A percentile compares a stretch with the other conserved stretches of the same genome.
Conservation (phyloP, 2,113 vertebrate genomes). For the Dasypus novemcinctus region DNA sequence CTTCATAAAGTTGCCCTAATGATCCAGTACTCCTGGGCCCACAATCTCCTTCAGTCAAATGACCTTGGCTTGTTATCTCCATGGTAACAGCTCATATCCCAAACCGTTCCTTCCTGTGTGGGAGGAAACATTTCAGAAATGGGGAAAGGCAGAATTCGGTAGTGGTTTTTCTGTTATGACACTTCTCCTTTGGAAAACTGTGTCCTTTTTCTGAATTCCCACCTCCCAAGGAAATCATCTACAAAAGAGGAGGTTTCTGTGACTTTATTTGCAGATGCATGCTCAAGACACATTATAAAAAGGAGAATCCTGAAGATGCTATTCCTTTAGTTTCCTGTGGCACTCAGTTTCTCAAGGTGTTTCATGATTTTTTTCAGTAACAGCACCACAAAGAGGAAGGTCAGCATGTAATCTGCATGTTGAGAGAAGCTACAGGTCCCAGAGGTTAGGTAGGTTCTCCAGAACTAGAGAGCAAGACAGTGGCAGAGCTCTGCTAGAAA, state of each 20-base stretch:
- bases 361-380: neutral
- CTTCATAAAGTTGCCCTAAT: neutral
- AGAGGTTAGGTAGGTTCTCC: neutral
- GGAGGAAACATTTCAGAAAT: conserved; percentile 55
- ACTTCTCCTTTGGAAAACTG: conserved; percentile 53
- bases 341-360: neutral
- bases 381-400: neutral
- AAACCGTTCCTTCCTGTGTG: conserved; percentile 71
- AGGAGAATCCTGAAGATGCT: neutral
- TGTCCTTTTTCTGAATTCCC: neutral
- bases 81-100: conserved; percentile 65
- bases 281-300: neutral
- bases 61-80: conserved; percentile 65
- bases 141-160: neutral
- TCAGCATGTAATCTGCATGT: neutral
- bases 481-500: neutral
- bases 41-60: conserved; percentile 15
- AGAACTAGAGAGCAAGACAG: neutral
- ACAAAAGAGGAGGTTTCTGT: neutral
- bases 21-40: neutral
- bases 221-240: conserved; percentile 54
- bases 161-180: conserved; percentile 53
- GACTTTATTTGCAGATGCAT: neutral
- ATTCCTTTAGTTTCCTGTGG: neutral
- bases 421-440: neutral